Conservation (phyloP, 2,797 vertebrate genomes). For the Chloroceryle inda region DNA sequence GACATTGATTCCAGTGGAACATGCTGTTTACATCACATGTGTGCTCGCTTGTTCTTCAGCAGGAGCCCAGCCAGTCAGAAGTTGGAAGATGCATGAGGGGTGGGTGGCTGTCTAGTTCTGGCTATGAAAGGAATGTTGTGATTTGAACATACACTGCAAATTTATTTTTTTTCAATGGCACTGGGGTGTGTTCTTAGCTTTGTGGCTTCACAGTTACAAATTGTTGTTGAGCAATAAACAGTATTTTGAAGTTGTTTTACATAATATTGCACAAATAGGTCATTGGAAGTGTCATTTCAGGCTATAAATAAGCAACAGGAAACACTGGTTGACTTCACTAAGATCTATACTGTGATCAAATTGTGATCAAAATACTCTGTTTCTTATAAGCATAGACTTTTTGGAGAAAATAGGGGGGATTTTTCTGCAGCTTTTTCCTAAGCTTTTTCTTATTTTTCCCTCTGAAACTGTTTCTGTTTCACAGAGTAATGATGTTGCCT, state of each 20-base stretch:
- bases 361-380: neutral
- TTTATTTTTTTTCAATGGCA: neutral
- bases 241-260: neutral
- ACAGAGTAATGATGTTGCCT: neutral
- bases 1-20: neutral
- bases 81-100: neutral
- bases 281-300: neutral
- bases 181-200: neutral
- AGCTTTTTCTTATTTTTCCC: neutral
- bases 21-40: neutral
- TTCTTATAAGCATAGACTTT: neutral
- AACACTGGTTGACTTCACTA: neutral
- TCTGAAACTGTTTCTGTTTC: neutral
- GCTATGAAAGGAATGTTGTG: neutral
- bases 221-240: slow-evolving; percentile 9
- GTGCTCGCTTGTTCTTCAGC: neutral
- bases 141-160: neutral
- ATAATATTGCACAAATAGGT: slow-evolving; percentile 13
- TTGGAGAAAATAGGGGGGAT: neutral
- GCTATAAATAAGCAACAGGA: slow-evolving; percentile 12
- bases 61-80: neutral
- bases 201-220: neutral
- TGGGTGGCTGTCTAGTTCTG: neutral
- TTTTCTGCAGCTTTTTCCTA: neutral
- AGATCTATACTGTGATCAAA: neutral